A percentile compares a stretch with the other conserved stretches of the same genome.
These are phyloP conservation scores for Anodontia alba DNA, from an alignment of 2,888 invertebrate species.

Conservation along the genomic window DNA sequence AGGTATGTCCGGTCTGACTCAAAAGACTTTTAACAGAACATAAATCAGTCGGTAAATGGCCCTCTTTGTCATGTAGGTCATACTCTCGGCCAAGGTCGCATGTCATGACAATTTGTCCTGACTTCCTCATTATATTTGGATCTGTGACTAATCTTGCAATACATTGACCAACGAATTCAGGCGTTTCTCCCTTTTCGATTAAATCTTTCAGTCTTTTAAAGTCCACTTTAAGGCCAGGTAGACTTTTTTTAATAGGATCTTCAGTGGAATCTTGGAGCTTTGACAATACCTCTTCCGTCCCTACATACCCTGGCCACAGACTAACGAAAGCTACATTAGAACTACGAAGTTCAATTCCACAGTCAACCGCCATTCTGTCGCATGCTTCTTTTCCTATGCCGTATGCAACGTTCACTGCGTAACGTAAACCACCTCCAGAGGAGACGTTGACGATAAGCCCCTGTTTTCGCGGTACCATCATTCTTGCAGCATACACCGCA, in stretches of 20 bases:
- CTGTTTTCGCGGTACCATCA: constrained; percentile 83
- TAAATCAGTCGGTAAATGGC: constrained; percentile 56
- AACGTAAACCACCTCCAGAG: constrained; percentile 84
- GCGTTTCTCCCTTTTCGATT: constrained; percentile 68
- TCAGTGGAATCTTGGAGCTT: not conserved
- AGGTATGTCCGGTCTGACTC: constrained; percentile 4
- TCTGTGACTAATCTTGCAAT: constrained; percentile 76
- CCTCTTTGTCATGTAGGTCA: constrained; percentile 84
- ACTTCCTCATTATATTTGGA: constrained; percentile 80
- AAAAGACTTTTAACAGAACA: constrained; percentile 32
- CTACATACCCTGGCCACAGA: constrained; percentile 85
- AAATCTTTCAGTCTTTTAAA: constrained; percentile 2
- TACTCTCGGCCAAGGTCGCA: constrained; percentile 84
- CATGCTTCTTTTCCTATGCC: constrained; percentile 85
- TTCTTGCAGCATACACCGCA: constrained; percentile 82
- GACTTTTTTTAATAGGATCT: not conserved
- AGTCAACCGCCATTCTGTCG: constrained; percentile 86
- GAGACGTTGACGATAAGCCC: constrained; percentile 86
- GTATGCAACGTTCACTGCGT: constrained; percentile 85
- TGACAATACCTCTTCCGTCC: constrained; percentile 80
- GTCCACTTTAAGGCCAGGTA: not conserved
- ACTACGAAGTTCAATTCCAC: constrained; percentile 83
- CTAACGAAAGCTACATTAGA: constrained; percentile 83
- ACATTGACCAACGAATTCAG: constrained; percentile 77
- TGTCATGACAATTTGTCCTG: constrained; percentile 82